Conservation (phyloP, 2,113 vertebrate species). For the crab-eating macaque (Macaca fascicularis) region DNA sequence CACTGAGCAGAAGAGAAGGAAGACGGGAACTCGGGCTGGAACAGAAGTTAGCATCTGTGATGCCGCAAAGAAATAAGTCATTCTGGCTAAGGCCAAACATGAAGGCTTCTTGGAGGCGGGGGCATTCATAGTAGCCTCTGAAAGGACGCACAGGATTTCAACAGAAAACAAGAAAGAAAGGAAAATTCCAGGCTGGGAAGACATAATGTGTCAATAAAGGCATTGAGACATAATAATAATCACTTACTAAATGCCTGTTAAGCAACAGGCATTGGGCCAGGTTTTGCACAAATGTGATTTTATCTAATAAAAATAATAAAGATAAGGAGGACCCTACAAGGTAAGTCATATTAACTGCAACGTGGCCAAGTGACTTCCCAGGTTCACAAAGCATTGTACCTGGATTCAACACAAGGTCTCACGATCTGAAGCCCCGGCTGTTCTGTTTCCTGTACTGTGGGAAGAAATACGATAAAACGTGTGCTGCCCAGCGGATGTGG, state of each 20-base stretch:
- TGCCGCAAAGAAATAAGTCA: neutral
- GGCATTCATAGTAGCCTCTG: neutral
- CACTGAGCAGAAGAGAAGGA: neutral
- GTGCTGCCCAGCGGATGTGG: rapidly evolving
- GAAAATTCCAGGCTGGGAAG: neutral
- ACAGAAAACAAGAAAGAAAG: neutral
- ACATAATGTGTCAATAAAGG: neutral
- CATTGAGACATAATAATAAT: neutral
- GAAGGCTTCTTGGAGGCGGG: neutral
- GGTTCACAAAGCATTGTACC: neutral
- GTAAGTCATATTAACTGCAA: rapidly evolving
- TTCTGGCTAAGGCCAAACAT: neutral
- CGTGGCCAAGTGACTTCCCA: neutral
- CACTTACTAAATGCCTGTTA: neutral
- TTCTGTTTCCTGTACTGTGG: too few relatives aligned
- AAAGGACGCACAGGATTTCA: neutral
- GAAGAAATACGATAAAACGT: rapidly evolving
- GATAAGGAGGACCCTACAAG: neutral
- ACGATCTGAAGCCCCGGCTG: rapidly evolving
- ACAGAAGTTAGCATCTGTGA: neutral
- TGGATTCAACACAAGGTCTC: neutral
- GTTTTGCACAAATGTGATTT: too few relatives aligned
- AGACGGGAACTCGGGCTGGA: neutral
- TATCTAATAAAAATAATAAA: neutral
- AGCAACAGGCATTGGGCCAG: neutral